Evolutionary conservation across 2,888 invertebrate genomes (phyloP).

Genomic region (Cephus pulcher): DNA sequence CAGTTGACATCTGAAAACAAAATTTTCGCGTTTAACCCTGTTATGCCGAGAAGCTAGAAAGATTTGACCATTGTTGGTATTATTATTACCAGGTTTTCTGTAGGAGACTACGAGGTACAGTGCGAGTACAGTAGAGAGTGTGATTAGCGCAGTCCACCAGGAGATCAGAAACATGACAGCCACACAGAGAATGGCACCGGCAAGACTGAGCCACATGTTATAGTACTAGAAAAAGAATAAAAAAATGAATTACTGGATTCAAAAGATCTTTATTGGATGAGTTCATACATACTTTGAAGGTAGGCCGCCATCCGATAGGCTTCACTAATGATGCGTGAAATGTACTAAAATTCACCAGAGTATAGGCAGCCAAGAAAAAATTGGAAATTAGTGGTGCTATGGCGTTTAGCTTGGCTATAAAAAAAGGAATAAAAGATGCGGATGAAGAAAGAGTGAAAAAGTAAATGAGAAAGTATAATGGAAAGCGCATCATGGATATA

Average conservation of each 20-base stretch:
- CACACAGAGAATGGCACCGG: conserved; percentile 85
- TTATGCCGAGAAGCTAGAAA: conserved; percentile 94
- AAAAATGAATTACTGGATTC: conserved; percentile 51
- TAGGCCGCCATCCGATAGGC: conserved; percentile 91
- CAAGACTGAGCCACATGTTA: conserved; percentile 89
- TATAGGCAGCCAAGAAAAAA: conserved; percentile 94
- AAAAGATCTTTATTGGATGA: background rate
- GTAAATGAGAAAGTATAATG: background rate
- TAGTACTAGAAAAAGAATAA: conserved; percentile 75
- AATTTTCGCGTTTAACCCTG: background rate
- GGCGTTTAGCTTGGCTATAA: conserved; percentile 84
- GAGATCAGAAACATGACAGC: conserved; percentile 95
- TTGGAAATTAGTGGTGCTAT: conserved; percentile 96
- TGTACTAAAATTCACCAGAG: conserved; percentile 94
- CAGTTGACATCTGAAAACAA: conserved; percentile 84
- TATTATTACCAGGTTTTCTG: conserved; percentile 77
- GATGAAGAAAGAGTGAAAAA: conserved; percentile 15
- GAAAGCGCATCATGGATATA: conserved; percentile 23
- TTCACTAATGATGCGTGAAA: conserved; percentile 92
- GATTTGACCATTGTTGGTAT: conserved; percentile 73
- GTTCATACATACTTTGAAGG: conserved; percentile 77
- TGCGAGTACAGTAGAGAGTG: conserved; percentile 87
- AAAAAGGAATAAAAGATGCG: conserved; percentile 21
- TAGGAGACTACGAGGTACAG: conserved; percentile 94
- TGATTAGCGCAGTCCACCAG: conserved; percentile 92